Percentiles rank a stretch among this genome's conserved stretches.
Evolutionary conservation across 2,888 invertebrate species (phyloP).

Genomic region (Plutella xylostella): DNA sequence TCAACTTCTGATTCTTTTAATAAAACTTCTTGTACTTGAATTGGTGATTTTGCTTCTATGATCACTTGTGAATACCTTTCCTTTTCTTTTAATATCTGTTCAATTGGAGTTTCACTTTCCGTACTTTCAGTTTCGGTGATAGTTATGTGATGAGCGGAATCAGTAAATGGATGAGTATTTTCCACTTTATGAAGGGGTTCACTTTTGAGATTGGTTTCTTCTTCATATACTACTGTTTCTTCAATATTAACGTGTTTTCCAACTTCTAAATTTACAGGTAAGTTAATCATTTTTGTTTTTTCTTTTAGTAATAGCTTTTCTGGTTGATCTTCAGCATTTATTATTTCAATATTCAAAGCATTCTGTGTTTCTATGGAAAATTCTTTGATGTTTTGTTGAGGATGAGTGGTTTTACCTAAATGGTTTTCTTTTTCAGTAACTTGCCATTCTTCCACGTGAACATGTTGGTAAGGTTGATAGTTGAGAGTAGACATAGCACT

Average conservation of each 20-base stretch:
- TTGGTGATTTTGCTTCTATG: conserved; percentile 31
- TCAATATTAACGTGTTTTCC: conserved; percentile 28
- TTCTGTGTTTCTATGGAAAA: conserved; percentile 28
- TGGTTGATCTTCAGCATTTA: conserved; percentile 49
- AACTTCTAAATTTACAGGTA: conserved; percentile 29
- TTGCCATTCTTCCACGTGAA: conserved; percentile 32
- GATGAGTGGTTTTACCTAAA: too few species aligned
- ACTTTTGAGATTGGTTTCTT: conserved; percentile 27
- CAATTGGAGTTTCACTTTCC: conserved; percentile 49
- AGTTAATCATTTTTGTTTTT: conserved; percentile 20
- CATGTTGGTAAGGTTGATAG: conserved; percentile 30
- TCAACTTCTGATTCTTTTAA: conserved; percentile 22
- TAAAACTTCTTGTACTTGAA: conserved; percentile 35
- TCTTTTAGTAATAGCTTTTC: conserved; percentile 24
- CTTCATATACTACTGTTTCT: conserved; percentile 28
- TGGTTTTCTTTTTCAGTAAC: too few species aligned
- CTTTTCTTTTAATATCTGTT: conserved; percentile 17
- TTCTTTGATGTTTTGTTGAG: conserved; percentile 24
- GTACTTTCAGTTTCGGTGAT: conserved; percentile 58
- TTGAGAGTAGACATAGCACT: conserved; percentile 23
- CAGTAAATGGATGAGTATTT: conserved; percentile 25
- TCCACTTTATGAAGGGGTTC: conserved; percentile 23
- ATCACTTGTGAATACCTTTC: conserved; percentile 23
- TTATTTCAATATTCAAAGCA: conserved; percentile 50
- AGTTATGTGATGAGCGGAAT: conserved; percentile 61